Base-by-base conservation (phyloP, 2,888 invertebrate genomes). In the Chydorus sphaericus region DNA sequence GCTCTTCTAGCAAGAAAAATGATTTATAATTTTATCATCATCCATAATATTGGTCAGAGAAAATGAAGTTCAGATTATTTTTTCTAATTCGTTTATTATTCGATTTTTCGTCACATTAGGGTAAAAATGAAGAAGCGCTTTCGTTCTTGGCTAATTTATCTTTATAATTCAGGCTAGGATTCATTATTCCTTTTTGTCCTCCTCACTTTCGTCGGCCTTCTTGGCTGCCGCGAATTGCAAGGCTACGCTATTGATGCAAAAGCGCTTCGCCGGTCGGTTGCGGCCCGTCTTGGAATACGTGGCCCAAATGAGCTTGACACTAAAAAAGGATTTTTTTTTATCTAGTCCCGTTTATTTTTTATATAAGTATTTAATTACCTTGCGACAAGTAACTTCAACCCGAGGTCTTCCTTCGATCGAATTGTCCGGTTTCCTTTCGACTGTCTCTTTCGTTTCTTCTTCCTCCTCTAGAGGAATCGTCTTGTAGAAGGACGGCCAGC, bases 231-330 rank as follows among this genome's bases (percentile, higher is more conserved):
- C 16, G 57, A 75, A 75, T 53, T 66, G 62, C 48, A 74, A 63
- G 11, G 71, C 63, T 1, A 66, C 66, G 48, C 71, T 71, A 63
- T 75, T 75, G 62, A 75, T 70, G 64, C 75, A 75, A 64, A 71
- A 77, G 28, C 76, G 66, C 60, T n/a, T 72, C 69, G 10, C 75
- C 75, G 2, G 73, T 75, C 20, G 74, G 73, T 58, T 67, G 65
- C 0, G 75, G 75, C 30, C 75, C 76, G 64, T 77, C 76, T 38
- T 73, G 69, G 63, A 77, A 77, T 4, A 76, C 71, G 63, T 76
- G 76, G 7, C 76, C 75, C 28, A 76, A 65, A 63, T 76, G 75
- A 8, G 74, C 69, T 39, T 70, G 66, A 63, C 74, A 75, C 63
- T 67, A 64, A 39, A 63, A 63, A 33, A 14, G 16, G 3, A 16